Evolutionary conservation across 1,140 invertebrate species (phyloP).

Genomic region (Megalopta genalis): DNA sequence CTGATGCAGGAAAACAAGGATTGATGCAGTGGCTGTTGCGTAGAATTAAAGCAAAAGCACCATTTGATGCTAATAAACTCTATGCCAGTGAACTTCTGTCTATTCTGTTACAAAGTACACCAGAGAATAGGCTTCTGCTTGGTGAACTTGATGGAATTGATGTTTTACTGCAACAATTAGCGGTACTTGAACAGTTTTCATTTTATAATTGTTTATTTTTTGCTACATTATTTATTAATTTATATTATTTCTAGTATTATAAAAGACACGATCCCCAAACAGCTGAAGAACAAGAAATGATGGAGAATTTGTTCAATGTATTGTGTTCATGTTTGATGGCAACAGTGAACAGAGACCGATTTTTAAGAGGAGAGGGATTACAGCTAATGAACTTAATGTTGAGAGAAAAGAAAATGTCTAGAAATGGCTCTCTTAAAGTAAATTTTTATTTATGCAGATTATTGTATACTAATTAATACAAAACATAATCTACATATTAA

Average conservation of each 20-base stretch:
- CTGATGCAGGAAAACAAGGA: constrained; percentile 93
- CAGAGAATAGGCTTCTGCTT: constrained; percentile 90
- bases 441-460: not conserved
- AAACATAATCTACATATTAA: not conserved
- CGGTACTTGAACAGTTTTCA: constrained; percentile 82
- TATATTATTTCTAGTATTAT: constrained; percentile 85
- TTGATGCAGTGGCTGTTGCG: constrained; percentile 96
- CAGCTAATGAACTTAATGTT: constrained; percentile 99
- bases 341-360: constrained; percentile 92
- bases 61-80: constrained; percentile 97
- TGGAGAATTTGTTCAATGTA: constrained; percentile 99
- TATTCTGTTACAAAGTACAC: constrained; percentile 94
- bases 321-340: constrained; percentile 96
- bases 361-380: constrained; percentile 96
- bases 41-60: constrained; percentile 90
- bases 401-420: constrained; percentile 96
- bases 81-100: constrained; percentile 98
- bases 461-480: not conserved
- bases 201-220: constrained; percentile 20
- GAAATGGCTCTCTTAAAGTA: constrained; percentile 96
- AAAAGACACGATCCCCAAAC: constrained; percentile 95
- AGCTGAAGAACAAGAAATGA: constrained; percentile 97
- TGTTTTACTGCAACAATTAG: constrained; percentile 95
- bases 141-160: constrained; percentile 98
- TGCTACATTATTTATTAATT: constrained; percentile 14